Base-by-base conservation (phyloP, 2,888 invertebrate genomes). In the Clivina fossor region DNA sequence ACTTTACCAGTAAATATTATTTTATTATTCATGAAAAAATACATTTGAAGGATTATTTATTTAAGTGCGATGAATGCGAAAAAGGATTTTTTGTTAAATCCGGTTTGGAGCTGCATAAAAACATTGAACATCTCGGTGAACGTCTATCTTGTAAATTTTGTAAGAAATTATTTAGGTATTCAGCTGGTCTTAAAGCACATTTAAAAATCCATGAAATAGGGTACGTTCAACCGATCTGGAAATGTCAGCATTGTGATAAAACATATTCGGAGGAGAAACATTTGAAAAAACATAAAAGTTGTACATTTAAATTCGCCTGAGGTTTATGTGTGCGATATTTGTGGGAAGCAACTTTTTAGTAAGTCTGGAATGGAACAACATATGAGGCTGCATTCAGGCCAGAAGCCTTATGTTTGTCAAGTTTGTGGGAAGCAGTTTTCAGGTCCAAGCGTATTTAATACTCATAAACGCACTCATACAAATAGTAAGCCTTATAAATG, bases 21-120 rank as follows among this genome's bases (percentile, higher is more conserved):
- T 20, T 55, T 11, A 13, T 24, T 4, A 11, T 30, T 2, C 55
- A 55, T 37, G 15, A 30, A 24, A 33, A 26, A 9, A 28, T 46
- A 15, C 54, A 54, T 74, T 71, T 56, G 73, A 41, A 65, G 73
- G 28, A 74, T 61, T 74, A 73, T 60, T 63, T 72, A 54, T 73
- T 72, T 62, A 61, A 70, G 7, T 74, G 74, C 55, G 72, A 73
- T 32, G 70, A 72, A 55, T 74, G 74, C 56, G 71, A 70, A 58
- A 74, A 74, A 62, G 74, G 74, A 1, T 74, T 74, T 60, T 74
- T 73, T 61, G 73, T 73, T 1, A 71, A 74, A 2, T 65, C 74
- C 28, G 74, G 74, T 58, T 74, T 73, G 58, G 64, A 73, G 48
- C 73, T 73, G 58, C 74, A 74, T 62, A 72, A 72, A 56, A 72